Evolutionary conservation across 1,140 invertebrate genomes (phyloP).

Genomic region (Zaprionus kolodkinae): DNA sequence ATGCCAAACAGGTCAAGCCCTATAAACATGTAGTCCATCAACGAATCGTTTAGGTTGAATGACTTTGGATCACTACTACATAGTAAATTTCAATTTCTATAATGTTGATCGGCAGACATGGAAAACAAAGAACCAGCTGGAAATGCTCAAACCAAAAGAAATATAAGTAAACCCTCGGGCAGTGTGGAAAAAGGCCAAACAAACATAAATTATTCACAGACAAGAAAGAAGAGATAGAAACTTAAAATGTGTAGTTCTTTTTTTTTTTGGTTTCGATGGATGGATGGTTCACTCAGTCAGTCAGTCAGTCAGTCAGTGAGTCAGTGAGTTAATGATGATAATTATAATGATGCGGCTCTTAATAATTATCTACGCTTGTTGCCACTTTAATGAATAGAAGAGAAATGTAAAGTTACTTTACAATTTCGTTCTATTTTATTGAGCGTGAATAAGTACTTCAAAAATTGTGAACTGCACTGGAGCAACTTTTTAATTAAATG

Average conservation of each 20-base stretch:
- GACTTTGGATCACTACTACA: slow-evolving; percentile 50
- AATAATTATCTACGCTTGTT: slow-evolving; percentile 65
- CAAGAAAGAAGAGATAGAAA: slow-evolving; percentile 36
- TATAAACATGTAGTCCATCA: slow-evolving; percentile 11
- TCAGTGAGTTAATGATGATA: slow-evolving; percentile 76
- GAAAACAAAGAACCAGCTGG: slow-evolving; percentile 14
- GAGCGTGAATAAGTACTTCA: slow-evolving; percentile 46
- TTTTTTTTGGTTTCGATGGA: slow-evolving; percentile 25
- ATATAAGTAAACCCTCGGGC: slow-evolving; percentile 13
- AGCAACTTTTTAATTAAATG: slow-evolving; percentile 5
- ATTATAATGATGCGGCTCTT: slow-evolving; percentile 60
- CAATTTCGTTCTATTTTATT: slow-evolving; percentile 41
- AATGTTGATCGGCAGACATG: slow-evolving; percentile 43
- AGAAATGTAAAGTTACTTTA: slow-evolving; percentile 14
- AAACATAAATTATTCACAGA: slow-evolving; percentile 49
- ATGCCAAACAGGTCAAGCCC: slow-evolving; percentile 49
- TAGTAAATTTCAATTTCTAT: slow-evolving; percentile 72
- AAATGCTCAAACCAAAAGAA: slow-evolving; percentile 7
- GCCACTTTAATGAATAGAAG: slow-evolving; percentile 52
- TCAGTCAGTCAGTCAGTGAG: slow-evolving; percentile 51
- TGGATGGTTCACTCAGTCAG: slow-evolving; percentile 39
- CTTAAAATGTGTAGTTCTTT: slow-evolving; percentile 7
- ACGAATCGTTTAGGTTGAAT: slow-evolving; percentile 69
- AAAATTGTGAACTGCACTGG: slow-evolving; percentile 23
- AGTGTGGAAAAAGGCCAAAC: slow-evolving; percentile 27